phyloP scores from a whole-genome alignment of 2,113 vertebrate genomes.

The Delphinus delphis region DNA sequence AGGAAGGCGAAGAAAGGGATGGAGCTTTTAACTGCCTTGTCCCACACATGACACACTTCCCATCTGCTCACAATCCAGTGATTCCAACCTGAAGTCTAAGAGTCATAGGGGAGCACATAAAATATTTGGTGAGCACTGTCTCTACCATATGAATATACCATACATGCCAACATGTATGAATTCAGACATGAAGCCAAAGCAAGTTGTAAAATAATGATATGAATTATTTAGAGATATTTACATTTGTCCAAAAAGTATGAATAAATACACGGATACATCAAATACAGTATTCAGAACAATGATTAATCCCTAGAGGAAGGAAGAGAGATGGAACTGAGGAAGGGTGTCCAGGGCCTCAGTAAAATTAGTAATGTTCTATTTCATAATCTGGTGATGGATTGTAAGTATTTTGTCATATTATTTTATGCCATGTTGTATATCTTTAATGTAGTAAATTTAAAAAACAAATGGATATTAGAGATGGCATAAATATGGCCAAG shows the following conservation, averaged over 20 bases:
- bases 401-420: constrained; percentile 1
- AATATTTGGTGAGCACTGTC: constrained; percentile 5
- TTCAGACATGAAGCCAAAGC: constrained; percentile 35
- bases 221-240: neutral
- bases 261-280: neutral
- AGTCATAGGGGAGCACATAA: neutral
- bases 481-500: neutral
- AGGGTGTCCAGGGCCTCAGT: neutral
- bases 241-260: neutral
- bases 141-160: neutral
- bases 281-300: neutral
- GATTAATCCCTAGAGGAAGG: neutral
- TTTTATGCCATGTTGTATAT: constrained; percentile 15
- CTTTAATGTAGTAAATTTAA: neutral
- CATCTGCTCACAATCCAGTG: neutral
- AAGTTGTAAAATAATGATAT: constrained; percentile 29
- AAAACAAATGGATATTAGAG: neutral
- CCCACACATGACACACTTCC: neutral
- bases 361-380: neutral
- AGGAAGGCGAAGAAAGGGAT: neutral
- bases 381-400: neutral
- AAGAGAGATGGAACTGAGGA: neutral
- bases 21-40: neutral
- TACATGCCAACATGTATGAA: neutral
- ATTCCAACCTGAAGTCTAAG: neutral